A percentile compares a stretch with the other conserved stretches of the same genome.
phyloP scores from a whole-genome alignment of 2,888 invertebrate genomes.

The Drosophila algonquin region DNA sequence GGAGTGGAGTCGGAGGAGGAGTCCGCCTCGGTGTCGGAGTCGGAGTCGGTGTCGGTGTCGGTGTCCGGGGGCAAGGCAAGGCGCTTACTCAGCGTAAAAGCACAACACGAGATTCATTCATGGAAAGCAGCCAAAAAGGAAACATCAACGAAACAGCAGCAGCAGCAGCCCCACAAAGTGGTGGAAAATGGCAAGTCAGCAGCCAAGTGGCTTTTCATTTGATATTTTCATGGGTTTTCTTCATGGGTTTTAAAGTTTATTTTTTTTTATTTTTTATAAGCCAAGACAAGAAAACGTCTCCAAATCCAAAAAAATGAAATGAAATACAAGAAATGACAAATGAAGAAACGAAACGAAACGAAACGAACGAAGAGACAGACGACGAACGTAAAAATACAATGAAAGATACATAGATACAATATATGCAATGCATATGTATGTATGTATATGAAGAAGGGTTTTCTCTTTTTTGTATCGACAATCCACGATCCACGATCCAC shows the following conservation, averaged over 20 bases:
- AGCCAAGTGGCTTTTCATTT: constrained; percentile 49
- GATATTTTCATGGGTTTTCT: constrained; percentile 51
- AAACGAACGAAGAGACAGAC: constrained; percentile 41
- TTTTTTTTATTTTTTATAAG: constrained; percentile 29
- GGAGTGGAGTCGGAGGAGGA: neutral
- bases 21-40: too few species aligned
- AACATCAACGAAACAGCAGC: constrained; percentile 24
- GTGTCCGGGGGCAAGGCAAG: constrained; percentile 52
- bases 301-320: neutral
- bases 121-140: constrained; percentile 44
- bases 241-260: constrained; percentile 23
- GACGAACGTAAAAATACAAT: constrained; percentile 15
- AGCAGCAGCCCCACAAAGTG: constrained; percentile 12
- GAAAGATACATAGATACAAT: constrained; percentile 13
- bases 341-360: constrained; percentile 29
- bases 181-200: constrained; percentile 45
- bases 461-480: constrained; percentile 64
- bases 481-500: constrained; percentile 26
- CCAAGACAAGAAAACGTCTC: constrained; percentile 20
- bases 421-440: constrained; percentile 9
- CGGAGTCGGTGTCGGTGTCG: neutral
- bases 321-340: neutral
- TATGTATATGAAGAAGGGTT: constrained; percentile 62
- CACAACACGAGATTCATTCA: constrained; percentile 68
- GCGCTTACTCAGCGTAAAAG: constrained; percentile 72